Evolutionary conservation across 2,797 vertebrate species (phyloP).

Genomic region (Bryconaethiops microstoma): DNA sequence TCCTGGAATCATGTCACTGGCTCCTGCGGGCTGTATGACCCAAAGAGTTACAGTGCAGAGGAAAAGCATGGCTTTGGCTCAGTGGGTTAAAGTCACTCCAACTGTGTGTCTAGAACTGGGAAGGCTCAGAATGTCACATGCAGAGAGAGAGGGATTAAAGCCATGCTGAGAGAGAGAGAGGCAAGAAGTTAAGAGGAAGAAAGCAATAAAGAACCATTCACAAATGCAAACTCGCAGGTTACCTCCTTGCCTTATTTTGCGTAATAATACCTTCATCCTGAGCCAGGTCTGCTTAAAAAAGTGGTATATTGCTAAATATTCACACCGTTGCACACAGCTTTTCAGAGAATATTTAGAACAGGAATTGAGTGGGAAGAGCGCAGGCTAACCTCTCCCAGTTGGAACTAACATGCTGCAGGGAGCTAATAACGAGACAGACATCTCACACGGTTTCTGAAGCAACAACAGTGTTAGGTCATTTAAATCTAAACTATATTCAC

Average conservation of each 20-base stretch:
- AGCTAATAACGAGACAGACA: neutral
- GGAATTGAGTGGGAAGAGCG: neutral
- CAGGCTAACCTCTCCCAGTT: neutral
- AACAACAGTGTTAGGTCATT: neutral
- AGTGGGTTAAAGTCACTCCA: conserved; percentile 47
- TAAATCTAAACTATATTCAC: neutral
- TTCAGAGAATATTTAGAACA: neutral
- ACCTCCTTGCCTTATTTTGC: neutral
- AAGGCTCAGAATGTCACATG: conserved; percentile 35
- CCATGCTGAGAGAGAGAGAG: conserved; percentile 15
- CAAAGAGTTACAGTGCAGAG: conserved; percentile 3
- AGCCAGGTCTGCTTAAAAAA: neutral
- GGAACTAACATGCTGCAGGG: neutral
- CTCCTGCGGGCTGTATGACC: neutral
- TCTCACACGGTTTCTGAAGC: neutral
- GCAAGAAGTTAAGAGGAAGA: too few species aligned
- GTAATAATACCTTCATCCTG: neutral
- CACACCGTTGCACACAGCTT: neutral
- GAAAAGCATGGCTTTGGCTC: conserved; percentile 10
- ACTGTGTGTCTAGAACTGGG: conserved; percentile 29
- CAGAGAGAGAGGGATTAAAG: conserved; percentile 26
- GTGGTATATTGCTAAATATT: neutral
- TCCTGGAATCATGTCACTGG: neutral
- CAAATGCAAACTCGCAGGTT: neutral
- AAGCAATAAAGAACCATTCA: neutral